phyloP scores from a whole-genome alignment of 2,113 vertebrate genomes.

The Colossoma macropomum region DNA sequence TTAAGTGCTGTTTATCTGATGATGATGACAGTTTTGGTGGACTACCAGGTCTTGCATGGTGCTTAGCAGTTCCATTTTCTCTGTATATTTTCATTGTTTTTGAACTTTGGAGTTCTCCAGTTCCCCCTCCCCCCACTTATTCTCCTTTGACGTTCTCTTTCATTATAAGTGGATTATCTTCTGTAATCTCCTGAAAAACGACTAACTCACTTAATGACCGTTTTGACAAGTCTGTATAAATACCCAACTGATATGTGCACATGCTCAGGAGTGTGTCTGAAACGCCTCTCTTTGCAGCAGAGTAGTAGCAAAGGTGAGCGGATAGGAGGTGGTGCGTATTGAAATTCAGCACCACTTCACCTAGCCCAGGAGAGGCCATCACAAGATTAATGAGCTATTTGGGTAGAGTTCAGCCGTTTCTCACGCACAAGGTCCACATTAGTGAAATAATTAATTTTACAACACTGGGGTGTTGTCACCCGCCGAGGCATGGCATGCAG shows the following conservation, averaged over 20 bases:
- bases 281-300: slow-evolving; percentile 7
- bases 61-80: no score
- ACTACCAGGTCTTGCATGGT: no score
- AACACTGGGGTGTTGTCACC: slow-evolving; percentile 81
- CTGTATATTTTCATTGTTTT: no score
- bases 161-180: no score
- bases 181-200: no score
- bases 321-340: slow-evolving; percentile 66
- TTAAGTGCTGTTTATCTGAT: no score
- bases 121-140: no score
- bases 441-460: slow-evolving; percentile 89
- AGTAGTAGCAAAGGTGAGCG: slow-evolving; percentile 62
- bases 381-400: slow-evolving; percentile 90
- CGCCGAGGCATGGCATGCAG: slow-evolving; percentile 66
- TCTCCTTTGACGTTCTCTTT: no score
- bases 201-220: no score
- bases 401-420: slow-evolving; percentile 82
- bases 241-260: background rate
- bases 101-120: no score
- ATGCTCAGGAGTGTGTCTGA: background rate
- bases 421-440: slow-evolving; percentile 77
- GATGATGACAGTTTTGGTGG: no score
- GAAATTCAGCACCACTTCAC: slow-evolving; percentile 78
- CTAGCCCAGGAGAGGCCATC: slow-evolving; percentile 73
- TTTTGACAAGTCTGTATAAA: no score